Base-by-base conservation (phyloP, 2,113 vertebrate genomes). In the Lepus timidus region DNA sequence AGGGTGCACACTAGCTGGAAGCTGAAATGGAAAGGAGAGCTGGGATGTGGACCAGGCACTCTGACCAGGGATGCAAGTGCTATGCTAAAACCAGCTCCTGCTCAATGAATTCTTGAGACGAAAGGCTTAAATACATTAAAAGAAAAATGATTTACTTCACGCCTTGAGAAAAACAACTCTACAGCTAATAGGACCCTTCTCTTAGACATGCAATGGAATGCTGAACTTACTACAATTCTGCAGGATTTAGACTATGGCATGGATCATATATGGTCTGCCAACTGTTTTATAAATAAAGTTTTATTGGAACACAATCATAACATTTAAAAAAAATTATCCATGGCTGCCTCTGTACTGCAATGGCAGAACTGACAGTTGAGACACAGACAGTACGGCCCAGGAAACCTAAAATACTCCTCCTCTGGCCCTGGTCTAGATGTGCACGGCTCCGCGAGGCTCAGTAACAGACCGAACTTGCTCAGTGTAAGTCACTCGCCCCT, bases 131-230 rank as follows among this genome's bases (percentile, higher is more conserved):
- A 52, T 55, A 71, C 3, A 20, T 22, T 64, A 78, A 78, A 81
- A 86, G 31, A 86, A 58, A 83, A 29, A 68, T 58, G 65, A 80
- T 51, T 92, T 83, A 67, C 27, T 75, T n/a, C 80, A 79, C 74
- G 51, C n/a, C 51, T 86, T 85, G 49, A 75, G 95, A 90, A 58
- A 17, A 44, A 39, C 36, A 79, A 80, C n/a, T 36, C 22, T 49
- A 68, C 0, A 31, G 29, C 58, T 68, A 74, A 14, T n/a, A 73
- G 25, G 10, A 52, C 33, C 20, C 29, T 74, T 92, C 71, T 86
- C 22, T 90, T 25, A 17, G 49, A 85, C 55, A 92, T 36, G 31
- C 23, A 61, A 64, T 5, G 83, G 61, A 82, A 81, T 39, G 39
- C 19, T 39, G 71, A 23, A 68, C 4, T 90, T 80, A 64, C 2